A percentile compares a stretch with the other conserved stretches of the same genome.
These are phyloP conservation scores for Potamarius usumacintae DNA, from an alignment of 2,113 vertebrate species.

Conservation along the genomic window DNA sequence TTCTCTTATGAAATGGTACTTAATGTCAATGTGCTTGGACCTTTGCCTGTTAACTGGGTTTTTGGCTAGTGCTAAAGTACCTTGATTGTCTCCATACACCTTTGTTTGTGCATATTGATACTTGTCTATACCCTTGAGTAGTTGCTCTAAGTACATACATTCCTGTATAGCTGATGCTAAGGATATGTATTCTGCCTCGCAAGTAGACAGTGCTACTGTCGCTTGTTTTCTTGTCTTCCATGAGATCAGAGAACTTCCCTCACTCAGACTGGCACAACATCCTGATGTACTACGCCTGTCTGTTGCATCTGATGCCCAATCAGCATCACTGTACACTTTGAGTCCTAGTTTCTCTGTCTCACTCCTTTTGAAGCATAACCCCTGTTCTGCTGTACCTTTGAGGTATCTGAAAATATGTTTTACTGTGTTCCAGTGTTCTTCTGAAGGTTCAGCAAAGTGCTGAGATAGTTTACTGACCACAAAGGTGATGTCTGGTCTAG, in stretches of 20 bases:
- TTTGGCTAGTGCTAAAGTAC: conserved; percentile 24
- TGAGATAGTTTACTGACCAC: conserved; percentile 41
- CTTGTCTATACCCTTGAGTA: conserved; percentile 28
- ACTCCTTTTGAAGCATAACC: conserved; percentile 37
- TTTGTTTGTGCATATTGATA: background rate
- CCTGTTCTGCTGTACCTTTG: conserved; percentile 32
- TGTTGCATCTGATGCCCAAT: conserved; percentile 24
- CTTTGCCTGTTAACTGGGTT: conserved; percentile 21
- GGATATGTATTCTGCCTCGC: conserved; percentile 36
- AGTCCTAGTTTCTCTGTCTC: conserved; percentile 23
- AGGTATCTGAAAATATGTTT: conserved; percentile 26
- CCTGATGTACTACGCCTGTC: conserved; percentile 44
- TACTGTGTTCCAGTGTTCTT: conserved; percentile 3
- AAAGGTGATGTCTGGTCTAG: conserved; percentile 44
- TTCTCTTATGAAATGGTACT: background rate
- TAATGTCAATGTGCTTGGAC: conserved; percentile 38
- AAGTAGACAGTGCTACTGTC: conserved; percentile 35
- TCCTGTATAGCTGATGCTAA: conserved; percentile 37
- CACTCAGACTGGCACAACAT: conserved; percentile 39
- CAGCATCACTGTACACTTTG: conserved; percentile 45
- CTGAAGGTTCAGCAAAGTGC: conserved; percentile 21
- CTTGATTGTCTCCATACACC: conserved; percentile 35
- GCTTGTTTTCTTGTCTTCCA: conserved; percentile 39
- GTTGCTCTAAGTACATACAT: conserved; percentile 34
- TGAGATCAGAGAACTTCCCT: background rate